Conservation (phyloP, 2,113 vertebrate genomes). For the Xiphorhynchus elegans region DNA sequence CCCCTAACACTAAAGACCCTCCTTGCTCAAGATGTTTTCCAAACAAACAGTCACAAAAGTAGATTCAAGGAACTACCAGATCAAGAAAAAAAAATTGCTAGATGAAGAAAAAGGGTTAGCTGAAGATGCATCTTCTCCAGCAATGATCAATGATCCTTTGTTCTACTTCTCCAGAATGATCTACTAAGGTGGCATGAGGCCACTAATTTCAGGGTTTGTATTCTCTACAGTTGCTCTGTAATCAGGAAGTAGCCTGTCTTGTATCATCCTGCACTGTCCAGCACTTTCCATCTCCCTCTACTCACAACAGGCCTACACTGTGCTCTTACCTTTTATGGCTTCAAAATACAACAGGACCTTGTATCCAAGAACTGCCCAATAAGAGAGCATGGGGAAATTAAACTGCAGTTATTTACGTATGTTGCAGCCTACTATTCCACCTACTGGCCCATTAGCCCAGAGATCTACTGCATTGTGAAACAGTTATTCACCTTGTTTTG, state of each 20-base stretch:
- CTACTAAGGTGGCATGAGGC: background rate
- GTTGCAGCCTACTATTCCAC: background rate
- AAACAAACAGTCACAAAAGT: background rate
- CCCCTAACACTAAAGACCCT: background rate
- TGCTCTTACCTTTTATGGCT: background rate
- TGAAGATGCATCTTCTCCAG: background rate
- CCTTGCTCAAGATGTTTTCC: background rate
- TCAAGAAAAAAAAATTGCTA: background rate
- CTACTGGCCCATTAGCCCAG: background rate
- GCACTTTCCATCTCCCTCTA: background rate
- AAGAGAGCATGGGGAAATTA: background rate
- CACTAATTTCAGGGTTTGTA: background rate
- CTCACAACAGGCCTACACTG: background rate
- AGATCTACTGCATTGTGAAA: background rate
- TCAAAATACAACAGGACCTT: background rate
- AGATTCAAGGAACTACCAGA: background rate
- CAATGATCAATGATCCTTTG: background rate
- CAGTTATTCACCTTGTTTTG: background rate
- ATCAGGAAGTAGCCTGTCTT: background rate
- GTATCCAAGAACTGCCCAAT: background rate
- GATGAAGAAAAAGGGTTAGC: background rate
- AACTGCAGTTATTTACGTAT: background rate
- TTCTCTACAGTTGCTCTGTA: background rate
- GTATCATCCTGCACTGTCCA: background rate
- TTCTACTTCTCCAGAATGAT: background rate